phyloP scores from a whole-genome alignment of 2,797 vertebrate genomes.

The Semotilus atromaculatus region DNA sequence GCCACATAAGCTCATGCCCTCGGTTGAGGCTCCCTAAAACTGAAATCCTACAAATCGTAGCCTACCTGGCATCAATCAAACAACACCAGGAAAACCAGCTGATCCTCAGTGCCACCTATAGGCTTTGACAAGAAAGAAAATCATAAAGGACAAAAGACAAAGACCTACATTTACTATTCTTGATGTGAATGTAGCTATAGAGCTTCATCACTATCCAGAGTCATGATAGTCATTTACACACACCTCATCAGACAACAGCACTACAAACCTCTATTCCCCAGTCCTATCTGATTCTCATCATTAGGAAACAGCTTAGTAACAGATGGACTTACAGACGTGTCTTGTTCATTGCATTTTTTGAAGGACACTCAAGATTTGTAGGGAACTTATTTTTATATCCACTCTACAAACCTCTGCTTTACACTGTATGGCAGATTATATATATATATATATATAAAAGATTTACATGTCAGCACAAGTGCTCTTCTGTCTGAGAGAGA shows the following conservation, averaged over 20 bases:
- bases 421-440: not conserved
- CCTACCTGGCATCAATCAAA: not conserved
- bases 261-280: not conserved
- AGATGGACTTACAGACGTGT: not conserved
- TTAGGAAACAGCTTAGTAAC: not conserved
- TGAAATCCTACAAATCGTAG: not conserved
- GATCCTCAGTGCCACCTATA: not conserved
- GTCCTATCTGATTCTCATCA: not conserved
- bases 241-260: slow-evolving; percentile 5
- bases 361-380: not conserved
- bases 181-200: not conserved
- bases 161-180: not conserved
- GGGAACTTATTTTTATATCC: not conserved
- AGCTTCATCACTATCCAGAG: not conserved
- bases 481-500: not conserved
- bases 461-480: slow-evolving; percentile 3
- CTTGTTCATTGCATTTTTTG: not conserved
- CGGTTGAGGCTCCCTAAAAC: not conserved
- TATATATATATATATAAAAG: not conserved
- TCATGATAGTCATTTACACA: not conserved
- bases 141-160: not conserved
- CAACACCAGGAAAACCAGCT: not conserved
- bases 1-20: not conserved
- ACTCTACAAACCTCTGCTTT: not conserved
- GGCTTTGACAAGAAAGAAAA: slow-evolving; percentile 18